These are phyloP conservation scores for Aphelocoma californica DNA, from an alignment of 2,797 vertebrate genomes.

Conservation along the genomic window DNA sequence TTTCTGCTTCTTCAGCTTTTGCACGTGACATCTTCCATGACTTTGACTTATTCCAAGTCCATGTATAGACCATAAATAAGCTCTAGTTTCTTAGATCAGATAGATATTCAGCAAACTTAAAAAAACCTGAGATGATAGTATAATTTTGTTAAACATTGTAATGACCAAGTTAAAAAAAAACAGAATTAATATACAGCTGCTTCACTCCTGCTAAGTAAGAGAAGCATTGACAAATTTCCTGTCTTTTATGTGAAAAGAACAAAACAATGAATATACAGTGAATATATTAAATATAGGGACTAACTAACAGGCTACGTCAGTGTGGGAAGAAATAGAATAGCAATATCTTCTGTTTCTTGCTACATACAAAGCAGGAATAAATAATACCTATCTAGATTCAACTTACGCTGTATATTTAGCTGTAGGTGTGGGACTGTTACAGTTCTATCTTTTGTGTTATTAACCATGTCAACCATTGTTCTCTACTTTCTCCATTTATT, in stretches of 20 bases:
- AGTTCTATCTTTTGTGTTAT: neutral
- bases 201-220: neutral
- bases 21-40: neutral
- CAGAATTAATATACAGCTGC: neutral
- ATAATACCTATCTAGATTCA: neutral
- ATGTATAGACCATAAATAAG: neutral
- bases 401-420: neutral
- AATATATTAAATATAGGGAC: neutral
- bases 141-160: neutral
- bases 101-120: neutral
- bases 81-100: neutral
- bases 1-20: neutral
- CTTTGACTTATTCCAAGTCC: neutral
- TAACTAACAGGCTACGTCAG: neutral
- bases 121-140: neutral
- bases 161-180: neutral
- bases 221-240: neutral
- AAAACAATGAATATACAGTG: neutral
- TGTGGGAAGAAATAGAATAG: neutral
- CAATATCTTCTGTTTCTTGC: neutral
- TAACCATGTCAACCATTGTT: neutral
- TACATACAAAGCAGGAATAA: neutral
- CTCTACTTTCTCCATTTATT: neutral
- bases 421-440: too few species aligned
- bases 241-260: neutral